A percentile compares a stretch with the other conserved stretches of the same genome.
Evolutionary conservation across 2,888 invertebrate species (phyloP).

Genomic region (Lacanobia wlatinum): DNA sequence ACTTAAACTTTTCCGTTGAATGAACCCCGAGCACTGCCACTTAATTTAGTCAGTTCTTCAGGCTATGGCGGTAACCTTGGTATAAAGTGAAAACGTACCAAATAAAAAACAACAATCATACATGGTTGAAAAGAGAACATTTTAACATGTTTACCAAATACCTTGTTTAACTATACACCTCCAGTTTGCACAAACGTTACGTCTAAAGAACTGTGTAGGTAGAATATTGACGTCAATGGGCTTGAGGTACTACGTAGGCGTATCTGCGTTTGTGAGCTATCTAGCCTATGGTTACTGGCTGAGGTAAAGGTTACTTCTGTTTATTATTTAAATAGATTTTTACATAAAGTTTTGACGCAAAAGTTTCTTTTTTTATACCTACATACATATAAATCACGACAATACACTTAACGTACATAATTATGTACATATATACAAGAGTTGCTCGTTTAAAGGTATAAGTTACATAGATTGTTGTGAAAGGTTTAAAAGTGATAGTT

Average conservation of each 20-base stretch:
- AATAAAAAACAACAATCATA: no score
- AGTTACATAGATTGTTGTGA: no score
- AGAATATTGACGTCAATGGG: conserved; percentile 29
- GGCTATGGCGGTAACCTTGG: no score
- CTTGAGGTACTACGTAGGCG: neutral
- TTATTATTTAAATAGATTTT: conserved; percentile 8
- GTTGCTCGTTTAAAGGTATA: no score
- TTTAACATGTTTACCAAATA: neutral
- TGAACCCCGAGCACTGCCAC: neutral
- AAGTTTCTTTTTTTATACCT: no score
- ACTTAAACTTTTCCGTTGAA: neutral
- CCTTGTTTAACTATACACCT: conserved; percentile 21
- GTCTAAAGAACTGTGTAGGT: conserved; percentile 13
- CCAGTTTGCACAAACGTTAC: conserved; percentile 30
- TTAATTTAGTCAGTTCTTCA: no score
- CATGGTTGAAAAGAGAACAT: no score
- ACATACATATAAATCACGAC: no score
- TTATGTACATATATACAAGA: no score
- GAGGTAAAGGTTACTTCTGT: conserved; percentile 6
- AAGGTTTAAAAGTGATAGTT: neutral
- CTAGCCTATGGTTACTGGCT: neutral
- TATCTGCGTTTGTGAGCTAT: neutral
- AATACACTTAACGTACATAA: no score
- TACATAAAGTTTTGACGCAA: neutral
- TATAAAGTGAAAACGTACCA: no score